Evolutionary conservation across 2,113 vertebrate genomes (phyloP).

Genomic region (Athene cunicularia): DNA sequence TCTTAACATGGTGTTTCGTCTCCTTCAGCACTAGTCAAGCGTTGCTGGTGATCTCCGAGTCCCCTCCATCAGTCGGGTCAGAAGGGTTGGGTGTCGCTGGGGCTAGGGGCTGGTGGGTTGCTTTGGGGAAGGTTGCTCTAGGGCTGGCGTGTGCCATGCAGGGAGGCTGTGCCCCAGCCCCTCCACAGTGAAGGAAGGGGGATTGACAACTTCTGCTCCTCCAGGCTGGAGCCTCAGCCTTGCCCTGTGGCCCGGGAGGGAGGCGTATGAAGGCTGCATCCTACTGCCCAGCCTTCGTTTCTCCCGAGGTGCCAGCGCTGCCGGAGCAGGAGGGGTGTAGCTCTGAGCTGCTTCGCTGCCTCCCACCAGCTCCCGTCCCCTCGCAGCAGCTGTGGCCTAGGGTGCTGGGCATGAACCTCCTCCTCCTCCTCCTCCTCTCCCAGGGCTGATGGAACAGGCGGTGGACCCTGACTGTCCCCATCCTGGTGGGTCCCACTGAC

Average conservation of each 20-base stretch:
- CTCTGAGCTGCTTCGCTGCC: not conserved
- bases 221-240: not conserved
- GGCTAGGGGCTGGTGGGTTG: not conserved
- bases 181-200: not conserved
- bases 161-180: not conserved
- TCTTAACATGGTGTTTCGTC: not conserved
- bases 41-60: not conserved
- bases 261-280: fast-evolving
- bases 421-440: not conserved
- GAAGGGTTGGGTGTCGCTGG: fast-evolving
- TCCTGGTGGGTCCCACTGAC: not conserved
- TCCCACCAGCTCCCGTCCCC: not conserved
- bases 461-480: not conserved
- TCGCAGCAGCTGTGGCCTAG: not conserved
- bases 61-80: not conserved
- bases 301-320: not conserved
- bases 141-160: not conserved
- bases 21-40: not conserved
- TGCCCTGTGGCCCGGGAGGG: not conserved
- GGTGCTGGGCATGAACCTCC: not conserved
- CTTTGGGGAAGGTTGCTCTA: not conserved
- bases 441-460: not conserved
- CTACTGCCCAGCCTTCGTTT: fast-evolving
- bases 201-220: not conserved
- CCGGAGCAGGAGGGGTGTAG: not conserved